Percentiles rank a stretch among this genome's conserved stretches.
These are phyloP conservation scores for Prorops nasuta DNA, from an alignment of 1,140 invertebrate genomes.

Conservation along the genomic window DNA sequence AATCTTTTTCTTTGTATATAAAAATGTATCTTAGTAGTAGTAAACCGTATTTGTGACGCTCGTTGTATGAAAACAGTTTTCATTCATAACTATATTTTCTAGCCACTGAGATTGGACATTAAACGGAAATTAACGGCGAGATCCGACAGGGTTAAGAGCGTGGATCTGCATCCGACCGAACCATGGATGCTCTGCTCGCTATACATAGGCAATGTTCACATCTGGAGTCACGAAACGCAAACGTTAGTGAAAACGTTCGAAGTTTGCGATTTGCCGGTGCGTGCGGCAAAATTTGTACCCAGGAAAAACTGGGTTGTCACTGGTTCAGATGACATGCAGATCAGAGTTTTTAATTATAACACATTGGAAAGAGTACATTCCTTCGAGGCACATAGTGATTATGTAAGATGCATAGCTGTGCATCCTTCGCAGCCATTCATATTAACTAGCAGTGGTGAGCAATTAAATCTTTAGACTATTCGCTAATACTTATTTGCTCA, in stretches of 20 bases:
- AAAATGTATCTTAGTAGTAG: too few relatives aligned
- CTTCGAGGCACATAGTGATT: constrained; percentile 98
- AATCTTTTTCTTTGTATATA: not conserved
- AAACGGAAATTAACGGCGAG: constrained; percentile 95
- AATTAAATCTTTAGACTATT: not conserved
- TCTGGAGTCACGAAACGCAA: constrained; percentile 98
- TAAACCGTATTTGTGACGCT: too few relatives aligned
- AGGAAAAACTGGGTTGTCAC: constrained; percentile 99
- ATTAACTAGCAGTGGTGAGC: constrained; percentile 91
- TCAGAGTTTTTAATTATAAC: constrained; percentile 98
- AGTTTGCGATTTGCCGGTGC: constrained; percentile 94
- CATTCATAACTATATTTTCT: constrained; percentile 14
- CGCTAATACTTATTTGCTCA: too few relatives aligned
- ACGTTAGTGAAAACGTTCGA: constrained; percentile 91
- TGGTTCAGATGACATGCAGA: constrained; percentile 95
- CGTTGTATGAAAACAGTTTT: too few relatives aligned
- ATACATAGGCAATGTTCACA: constrained; percentile 98
- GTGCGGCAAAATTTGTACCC: constrained; percentile 93
- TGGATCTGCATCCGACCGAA: constrained; percentile 95
- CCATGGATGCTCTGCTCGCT: constrained; percentile 98
- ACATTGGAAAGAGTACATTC: constrained; percentile 93
- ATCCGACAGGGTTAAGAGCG: constrained; percentile 97
- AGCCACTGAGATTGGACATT: constrained; percentile 95
- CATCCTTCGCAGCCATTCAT: constrained; percentile 98
- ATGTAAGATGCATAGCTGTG: constrained; percentile 92